phyloP scores from a whole-genome alignment of 2,797 vertebrate species.

The Scolopax bukidnonensis region DNA sequence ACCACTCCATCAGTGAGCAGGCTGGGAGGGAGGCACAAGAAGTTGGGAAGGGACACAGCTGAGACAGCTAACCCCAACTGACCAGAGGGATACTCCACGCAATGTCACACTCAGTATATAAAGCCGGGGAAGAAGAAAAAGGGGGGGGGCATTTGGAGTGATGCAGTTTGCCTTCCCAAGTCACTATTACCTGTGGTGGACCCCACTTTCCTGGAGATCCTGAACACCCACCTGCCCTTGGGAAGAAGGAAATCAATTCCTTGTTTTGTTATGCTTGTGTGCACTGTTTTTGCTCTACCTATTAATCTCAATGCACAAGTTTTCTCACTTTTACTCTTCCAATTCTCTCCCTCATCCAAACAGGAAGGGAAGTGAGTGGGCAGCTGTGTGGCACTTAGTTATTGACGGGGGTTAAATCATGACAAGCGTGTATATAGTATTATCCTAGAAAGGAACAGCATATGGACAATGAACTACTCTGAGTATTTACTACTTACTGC shows the following conservation, averaged over 20 bases:
- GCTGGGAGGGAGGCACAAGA: not conserved
- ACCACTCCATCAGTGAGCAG: not conserved
- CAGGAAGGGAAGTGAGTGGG: not conserved
- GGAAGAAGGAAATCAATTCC: not conserved
- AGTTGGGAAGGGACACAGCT: not conserved
- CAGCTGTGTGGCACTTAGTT: not conserved
- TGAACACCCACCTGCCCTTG: not conserved
- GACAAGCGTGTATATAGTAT: accelerated
- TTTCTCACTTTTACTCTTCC: not conserved
- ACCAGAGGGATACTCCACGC: not conserved
- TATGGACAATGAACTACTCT: not conserved
- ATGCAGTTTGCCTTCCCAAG: not conserved
- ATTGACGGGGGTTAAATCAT: not conserved
- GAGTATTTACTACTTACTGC: not conserved
- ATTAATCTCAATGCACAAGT: not conserved
- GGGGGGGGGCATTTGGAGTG: not conserved
- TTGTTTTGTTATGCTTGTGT: not conserved
- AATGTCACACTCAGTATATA: not conserved
- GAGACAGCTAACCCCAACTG: not conserved
- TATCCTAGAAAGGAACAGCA: not conserved
- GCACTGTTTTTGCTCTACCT: not conserved
- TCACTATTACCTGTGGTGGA: not conserved
- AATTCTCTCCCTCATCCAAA: not conserved
- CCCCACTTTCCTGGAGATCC: not conserved
- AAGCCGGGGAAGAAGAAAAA: not conserved